These are phyloP conservation scores for Palythoa grandiflora DNA, from an alignment of 92 coral and sea anemone genomes.

Conservation along the genomic window DNA sequence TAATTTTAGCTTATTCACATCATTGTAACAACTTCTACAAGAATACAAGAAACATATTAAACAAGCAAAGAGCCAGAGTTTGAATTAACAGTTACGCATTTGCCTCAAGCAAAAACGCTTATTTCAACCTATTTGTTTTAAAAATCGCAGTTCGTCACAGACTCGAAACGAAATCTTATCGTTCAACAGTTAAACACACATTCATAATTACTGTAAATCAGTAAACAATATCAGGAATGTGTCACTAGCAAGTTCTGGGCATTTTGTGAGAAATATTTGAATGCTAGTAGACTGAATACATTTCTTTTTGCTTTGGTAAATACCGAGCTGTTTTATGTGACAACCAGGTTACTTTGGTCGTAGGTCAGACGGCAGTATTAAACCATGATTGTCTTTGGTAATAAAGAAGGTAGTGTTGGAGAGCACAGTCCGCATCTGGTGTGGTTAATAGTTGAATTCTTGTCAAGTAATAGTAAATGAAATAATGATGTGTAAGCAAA, in stretches of 20 bases:
- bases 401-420: not conserved
- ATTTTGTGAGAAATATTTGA: not conserved
- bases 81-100: constrained; percentile 26
- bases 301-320: not conserved
- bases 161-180: constrained; percentile 26
- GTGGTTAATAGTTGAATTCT: constrained; percentile 49
- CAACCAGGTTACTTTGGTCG: not conserved
- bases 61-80: constrained; percentile 11
- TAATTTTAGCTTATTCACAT: constrained; percentile 42
- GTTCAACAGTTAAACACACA: constrained; percentile 41
- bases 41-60: constrained; percentile 32
- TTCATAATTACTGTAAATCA: constrained; percentile 30
- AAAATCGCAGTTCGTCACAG: constrained; percentile 35
- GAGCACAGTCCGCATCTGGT: constrained; percentile 20
- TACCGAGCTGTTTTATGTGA: not conserved
- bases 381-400: constrained; percentile 23
- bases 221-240: constrained; percentile 33
- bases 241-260: not conserved
- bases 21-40: constrained; percentile 32
- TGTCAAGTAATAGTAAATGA: constrained; percentile 42
- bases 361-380: constrained; percentile 25
- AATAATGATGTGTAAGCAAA: constrained; percentile 33
- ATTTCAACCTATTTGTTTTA: constrained; percentile 20
- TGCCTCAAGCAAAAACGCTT: constrained; percentile 39
- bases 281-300: not conserved